phyloP scores from a whole-genome alignment of 2,113 vertebrate species.

The Solea senegalensis region DNA sequence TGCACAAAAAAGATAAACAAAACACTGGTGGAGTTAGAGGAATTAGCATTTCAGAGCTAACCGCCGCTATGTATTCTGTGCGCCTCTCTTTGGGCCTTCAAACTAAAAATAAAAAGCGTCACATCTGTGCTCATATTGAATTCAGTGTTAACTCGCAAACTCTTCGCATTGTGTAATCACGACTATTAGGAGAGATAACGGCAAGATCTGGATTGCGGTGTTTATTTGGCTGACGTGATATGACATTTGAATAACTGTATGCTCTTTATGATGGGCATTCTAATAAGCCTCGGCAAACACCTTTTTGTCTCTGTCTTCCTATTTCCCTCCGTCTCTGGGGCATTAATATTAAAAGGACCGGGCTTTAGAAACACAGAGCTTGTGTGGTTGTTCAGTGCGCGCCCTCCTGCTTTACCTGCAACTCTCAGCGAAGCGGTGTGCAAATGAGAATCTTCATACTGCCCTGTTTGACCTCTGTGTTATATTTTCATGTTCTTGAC shows the following conservation, averaged over 20 bases:
- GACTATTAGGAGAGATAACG: slow-evolving; percentile 72
- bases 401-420: slow-evolving; percentile 58
- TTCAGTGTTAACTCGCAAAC: slow-evolving; percentile 53
- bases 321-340: slow-evolving; percentile 60
- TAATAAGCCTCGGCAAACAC: slow-evolving; percentile 78
- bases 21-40: slow-evolving; percentile 30
- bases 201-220: slow-evolving; percentile 68
- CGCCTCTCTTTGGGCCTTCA: slow-evolving; percentile 19
- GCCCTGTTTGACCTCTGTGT: slow-evolving; percentile 73
- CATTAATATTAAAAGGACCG: slow-evolving; percentile 76
- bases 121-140: slow-evolving; percentile 16
- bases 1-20: slow-evolving; percentile 72
- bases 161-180: slow-evolving; percentile 67
- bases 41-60: slow-evolving; percentile 58
- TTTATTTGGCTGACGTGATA: slow-evolving; percentile 78
- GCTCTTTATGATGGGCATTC: slow-evolving; percentile 74
- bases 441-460: slow-evolving; percentile 74
- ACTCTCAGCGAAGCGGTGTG: slow-evolving; percentile 52
- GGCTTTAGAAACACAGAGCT: slow-evolving; percentile 62
- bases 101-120: slow-evolving; percentile 33
- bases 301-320: slow-evolving; percentile 50
- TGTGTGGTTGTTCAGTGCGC: slow-evolving; percentile 50
- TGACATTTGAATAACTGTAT: slow-evolving; percentile 77
- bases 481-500: slow-evolving; percentile 72
- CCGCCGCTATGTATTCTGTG: neutral